A percentile compares a stretch with the other conserved stretches of the same genome.
phyloP scores from a whole-genome alignment of 2,888 invertebrate genomes.

The Escarpia spicata region DNA sequence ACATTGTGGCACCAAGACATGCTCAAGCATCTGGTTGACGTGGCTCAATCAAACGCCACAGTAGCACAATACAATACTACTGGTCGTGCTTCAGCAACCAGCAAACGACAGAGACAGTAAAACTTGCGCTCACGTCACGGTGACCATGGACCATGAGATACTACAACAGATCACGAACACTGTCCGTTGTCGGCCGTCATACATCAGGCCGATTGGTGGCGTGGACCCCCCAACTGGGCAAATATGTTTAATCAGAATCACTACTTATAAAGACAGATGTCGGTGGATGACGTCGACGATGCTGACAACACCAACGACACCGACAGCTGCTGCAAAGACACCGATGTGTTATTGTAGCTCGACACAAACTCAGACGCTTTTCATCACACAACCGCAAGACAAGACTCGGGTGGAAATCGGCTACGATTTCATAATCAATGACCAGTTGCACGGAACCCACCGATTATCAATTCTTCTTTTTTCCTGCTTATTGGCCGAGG shows the following conservation, averaged over 20 bases:
- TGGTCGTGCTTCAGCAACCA: not conserved
- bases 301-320: not conserved
- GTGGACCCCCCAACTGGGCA: not conserved
- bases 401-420: not conserved
- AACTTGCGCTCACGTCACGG: not conserved
- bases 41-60: not conserved
- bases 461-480: not conserved
- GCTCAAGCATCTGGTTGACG: not conserved
- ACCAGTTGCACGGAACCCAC: not conserved
- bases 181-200: not conserved
- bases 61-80: not conserved
- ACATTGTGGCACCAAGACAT: not conserved
- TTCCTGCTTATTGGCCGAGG: not conserved
- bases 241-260: slow-evolving; percentile 6
- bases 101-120: not conserved
- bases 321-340: not conserved
- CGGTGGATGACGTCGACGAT: not conserved
- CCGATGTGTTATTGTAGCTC: not conserved
- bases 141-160: not conserved
- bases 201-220: not conserved
- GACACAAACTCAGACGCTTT: not conserved
- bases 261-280: slow-evolving; percentile 9
- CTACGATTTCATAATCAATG: not conserved
- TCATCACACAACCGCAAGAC: not conserved
- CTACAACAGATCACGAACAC: not conserved